Evolutionary conservation across 2,888 invertebrate genomes (phyloP).

Genomic region (Ischnus inquisitorius): DNA sequence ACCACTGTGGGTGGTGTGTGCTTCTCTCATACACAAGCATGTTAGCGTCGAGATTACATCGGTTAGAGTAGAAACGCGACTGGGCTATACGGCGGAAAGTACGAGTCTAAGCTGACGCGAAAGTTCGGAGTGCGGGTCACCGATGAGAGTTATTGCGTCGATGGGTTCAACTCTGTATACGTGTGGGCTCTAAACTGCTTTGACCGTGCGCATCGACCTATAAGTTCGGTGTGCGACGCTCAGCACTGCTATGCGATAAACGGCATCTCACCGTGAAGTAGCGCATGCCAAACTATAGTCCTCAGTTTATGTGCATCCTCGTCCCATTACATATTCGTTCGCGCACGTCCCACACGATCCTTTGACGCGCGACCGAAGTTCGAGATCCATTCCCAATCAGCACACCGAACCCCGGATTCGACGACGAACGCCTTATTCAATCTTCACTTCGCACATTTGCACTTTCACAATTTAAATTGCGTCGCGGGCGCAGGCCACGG

Average conservation of each 20-base stretch:
- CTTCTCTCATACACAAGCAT: slow-evolving; percentile 13
- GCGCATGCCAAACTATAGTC: slow-evolving; percentile 38
- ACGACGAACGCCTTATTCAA: slow-evolving; percentile 13
- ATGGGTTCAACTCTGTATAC: background rate
- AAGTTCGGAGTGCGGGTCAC: slow-evolving; percentile 23
- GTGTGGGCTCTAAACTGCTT: slow-evolving; percentile 8
- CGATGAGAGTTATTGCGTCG: slow-evolving; percentile 35
- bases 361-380: slow-evolving; percentile 26
- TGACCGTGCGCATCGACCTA: slow-evolving; percentile 16
- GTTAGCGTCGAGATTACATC: slow-evolving; percentile 46
- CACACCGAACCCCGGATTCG: slow-evolving; percentile 12
- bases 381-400: slow-evolving; percentile 22
- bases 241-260: slow-evolving; percentile 55
- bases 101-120: slow-evolving; percentile 26
- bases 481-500: slow-evolving; percentile 2
- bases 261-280: slow-evolving; percentile 42
- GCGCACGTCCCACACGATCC: slow-evolving; percentile 32
- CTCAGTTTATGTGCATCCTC: slow-evolving; percentile 31
- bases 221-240: slow-evolving; percentile 8
- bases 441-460: slow-evolving; percentile 10
- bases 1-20: background rate
- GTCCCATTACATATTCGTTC: slow-evolving; percentile 18
- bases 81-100: slow-evolving; percentile 17
- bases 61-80: slow-evolving; percentile 19
- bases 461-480: slow-evolving; percentile 36